These are phyloP conservation scores for Aricia agestis DNA, from an alignment of 1,140 invertebrate genomes.

Conservation along the genomic window DNA sequence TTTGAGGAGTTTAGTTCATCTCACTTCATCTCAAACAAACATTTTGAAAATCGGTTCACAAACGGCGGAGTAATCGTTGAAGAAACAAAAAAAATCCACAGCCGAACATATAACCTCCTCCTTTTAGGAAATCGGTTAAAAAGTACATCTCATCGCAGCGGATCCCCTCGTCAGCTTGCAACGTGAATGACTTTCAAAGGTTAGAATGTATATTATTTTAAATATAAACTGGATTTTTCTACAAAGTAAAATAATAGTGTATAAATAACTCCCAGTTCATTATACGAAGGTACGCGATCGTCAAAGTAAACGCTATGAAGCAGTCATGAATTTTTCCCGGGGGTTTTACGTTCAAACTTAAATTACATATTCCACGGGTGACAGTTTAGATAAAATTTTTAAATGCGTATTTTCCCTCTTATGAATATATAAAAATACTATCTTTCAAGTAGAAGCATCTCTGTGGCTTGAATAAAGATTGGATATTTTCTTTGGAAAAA, in stretches of 20 bases:
- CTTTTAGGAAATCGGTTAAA: no score
- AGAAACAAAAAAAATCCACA: no score
- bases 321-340: constrained; percentile 56
- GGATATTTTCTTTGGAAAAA: constrained; percentile 1
- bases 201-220: no score
- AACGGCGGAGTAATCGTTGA: no score
- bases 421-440: constrained; percentile 26
- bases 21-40: no score
- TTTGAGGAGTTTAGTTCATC: no score
- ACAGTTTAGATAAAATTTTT: constrained; percentile 57
- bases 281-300: constrained; percentile 43
- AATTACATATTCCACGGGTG: constrained; percentile 56
- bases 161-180: no score
- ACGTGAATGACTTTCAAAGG: no score
- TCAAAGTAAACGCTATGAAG: constrained; percentile 46
- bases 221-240: not conserved
- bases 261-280: constrained; percentile 22
- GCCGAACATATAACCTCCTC: no score
- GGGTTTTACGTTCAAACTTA: constrained; percentile 66
- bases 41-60: no score
- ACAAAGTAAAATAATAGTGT: not conserved
- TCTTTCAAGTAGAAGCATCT: constrained; percentile 13
- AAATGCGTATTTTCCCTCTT: constrained; percentile 43
- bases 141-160: no score
- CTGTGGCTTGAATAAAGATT: constrained; percentile 7